Base-by-base conservation (phyloP, 64 coral and sea anemone genomes). In the Catalaphyllia jardinei region DNA sequence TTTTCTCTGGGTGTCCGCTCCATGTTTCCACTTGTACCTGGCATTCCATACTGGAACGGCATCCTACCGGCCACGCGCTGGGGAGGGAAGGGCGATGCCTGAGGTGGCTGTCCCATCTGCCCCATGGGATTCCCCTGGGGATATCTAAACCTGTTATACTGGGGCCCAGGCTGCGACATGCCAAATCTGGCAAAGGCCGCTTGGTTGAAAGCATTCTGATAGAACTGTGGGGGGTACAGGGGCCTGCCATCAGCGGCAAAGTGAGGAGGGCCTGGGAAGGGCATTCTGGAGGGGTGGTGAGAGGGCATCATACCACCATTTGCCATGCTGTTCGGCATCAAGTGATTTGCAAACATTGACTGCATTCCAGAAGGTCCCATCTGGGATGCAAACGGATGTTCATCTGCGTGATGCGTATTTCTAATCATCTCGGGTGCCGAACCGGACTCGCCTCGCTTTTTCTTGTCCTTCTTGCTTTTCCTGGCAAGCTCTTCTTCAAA, bases 401-500 rank as follows among this genome's bases (percentile, higher is more conserved):
- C 80, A 18, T 75, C 60, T 31, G 67, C 18, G 27, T 75, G 69
- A 3, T 28, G 72, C 4, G 71, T 29, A 38, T 8, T 29, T 1
- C 71, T 72, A 52, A 74, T 78, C 35, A 75, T 86, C 12, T 90
- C 52, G 19, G 93, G 71, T 38, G 89, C 92, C 88, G 89, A 72
- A 4, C 79, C 77, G 60, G 74, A 69, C 27, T 87, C 73, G 3
- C 80, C 89, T 10, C 72, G 77, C 87, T 74, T 88, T 24, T 86
- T 93, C 52, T 78, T 92, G 35, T 89, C 77, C 57, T 84, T 92
- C 29, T 80, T 94, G 84, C 74, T 64, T 46, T 74, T 93, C 62
- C 94, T 88, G 24, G 88, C 83, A 72, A 98, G 95, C 42, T 98
- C 95, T 52, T 98, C 95, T 74, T 98, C 95, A 92, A 92, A 98